These are phyloP conservation scores for Tetragnatha versicolor DNA, from an alignment of 1,140 invertebrate species.

Conservation along the genomic window DNA sequence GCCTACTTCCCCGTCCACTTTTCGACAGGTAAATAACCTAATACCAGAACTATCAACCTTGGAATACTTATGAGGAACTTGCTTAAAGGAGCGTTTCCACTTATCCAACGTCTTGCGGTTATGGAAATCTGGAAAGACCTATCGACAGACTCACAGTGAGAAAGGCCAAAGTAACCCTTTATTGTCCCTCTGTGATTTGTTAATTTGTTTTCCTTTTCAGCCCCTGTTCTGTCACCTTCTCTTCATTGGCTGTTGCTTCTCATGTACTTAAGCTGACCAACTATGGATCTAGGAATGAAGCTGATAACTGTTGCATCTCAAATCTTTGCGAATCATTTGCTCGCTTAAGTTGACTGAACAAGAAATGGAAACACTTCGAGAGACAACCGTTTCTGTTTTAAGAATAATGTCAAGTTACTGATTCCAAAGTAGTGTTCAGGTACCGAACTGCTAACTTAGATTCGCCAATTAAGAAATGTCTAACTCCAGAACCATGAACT, in stretches of 20 bases:
- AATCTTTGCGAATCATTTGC: background rate
- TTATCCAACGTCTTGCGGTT: background rate
- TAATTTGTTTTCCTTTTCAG: background rate
- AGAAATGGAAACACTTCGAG: no score
- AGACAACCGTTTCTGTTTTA: no score
- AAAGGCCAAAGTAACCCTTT: background rate
- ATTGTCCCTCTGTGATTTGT: no score
- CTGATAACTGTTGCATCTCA: background rate
- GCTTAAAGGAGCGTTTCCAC: no score
- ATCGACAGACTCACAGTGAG: background rate
- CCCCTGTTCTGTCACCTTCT: background rate
- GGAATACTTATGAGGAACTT: background rate
- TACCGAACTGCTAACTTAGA: no score
- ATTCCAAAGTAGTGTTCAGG: no score
- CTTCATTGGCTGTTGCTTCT: constrained; percentile 7
- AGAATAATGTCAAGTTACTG: no score
- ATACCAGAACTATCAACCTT: background rate
- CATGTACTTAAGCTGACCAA: background rate
- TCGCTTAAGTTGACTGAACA: no score
- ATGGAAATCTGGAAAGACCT: background rate
- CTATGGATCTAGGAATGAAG: background rate
- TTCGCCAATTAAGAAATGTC: no score
- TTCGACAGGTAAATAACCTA: no score
- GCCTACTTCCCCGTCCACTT: constrained; percentile 64
- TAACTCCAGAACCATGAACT: no score